These are phyloP conservation scores for Ceriagrion tenellum DNA, from an alignment of 2,888 invertebrate species.

Conservation along the genomic window DNA sequence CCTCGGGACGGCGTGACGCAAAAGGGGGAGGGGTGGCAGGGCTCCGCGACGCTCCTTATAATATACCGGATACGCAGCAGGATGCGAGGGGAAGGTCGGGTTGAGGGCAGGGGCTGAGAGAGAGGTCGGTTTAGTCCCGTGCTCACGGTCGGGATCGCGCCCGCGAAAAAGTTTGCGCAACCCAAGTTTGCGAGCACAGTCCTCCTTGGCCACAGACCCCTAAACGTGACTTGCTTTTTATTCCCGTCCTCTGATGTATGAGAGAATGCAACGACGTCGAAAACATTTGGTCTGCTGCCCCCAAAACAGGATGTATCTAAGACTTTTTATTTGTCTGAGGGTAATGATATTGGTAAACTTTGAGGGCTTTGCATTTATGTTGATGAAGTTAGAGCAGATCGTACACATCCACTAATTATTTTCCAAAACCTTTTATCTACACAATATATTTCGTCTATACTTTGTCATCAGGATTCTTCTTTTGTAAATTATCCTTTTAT, in stretches of 20 bases:
- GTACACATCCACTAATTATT: too few relatives aligned
- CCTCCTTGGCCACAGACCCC: not conserved
- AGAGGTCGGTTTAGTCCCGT: not conserved
- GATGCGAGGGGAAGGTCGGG: not conserved
- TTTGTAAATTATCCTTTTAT: too few relatives aligned
- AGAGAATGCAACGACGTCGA: not conserved
- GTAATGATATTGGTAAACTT: too few relatives aligned
- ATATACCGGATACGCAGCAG: conserved; percentile 35
- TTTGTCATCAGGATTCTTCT: too few relatives aligned
- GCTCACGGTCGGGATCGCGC: not conserved
- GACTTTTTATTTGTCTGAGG: too few relatives aligned
- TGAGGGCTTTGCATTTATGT: too few relatives aligned
- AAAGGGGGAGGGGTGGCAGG: not conserved
- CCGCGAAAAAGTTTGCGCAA: not conserved
- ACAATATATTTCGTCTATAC: too few relatives aligned
- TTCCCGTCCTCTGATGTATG: not conserved
- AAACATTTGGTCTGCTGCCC: not conserved
- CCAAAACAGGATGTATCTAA: not conserved
- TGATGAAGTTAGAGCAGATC: too few relatives aligned
- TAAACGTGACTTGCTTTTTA: not conserved
- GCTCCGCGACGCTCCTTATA: conserved; percentile 10
- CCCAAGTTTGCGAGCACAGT: not conserved
- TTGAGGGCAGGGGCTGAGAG: not conserved
- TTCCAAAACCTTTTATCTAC: too few relatives aligned
- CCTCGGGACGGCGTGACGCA: not conserved